Evolutionary conservation across 2,797 vertebrate species (phyloP).

Genomic region (Danio tinwini): DNA sequence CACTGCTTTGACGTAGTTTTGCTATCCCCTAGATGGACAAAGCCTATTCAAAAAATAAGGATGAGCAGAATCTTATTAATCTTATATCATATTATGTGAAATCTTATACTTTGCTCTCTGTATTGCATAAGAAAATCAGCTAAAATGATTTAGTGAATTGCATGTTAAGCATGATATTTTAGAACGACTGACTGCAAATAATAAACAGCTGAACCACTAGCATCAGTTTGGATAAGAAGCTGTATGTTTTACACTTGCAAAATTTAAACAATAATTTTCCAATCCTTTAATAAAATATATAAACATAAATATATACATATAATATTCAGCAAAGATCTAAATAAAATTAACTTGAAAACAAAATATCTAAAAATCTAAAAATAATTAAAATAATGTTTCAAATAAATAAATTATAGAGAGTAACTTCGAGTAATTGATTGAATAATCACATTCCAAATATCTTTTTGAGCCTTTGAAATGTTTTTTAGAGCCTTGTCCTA

Average conservation of each 20-base stretch:
- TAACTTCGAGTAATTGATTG: too few relatives aligned
- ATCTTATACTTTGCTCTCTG: neutral
- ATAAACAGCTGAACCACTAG: neutral
- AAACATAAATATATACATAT: too few relatives aligned
- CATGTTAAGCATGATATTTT: neutral
- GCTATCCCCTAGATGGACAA: conserved; percentile 18
- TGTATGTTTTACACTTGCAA: neutral
- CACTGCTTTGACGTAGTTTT: conserved; percentile 34
- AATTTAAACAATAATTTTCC: neutral
- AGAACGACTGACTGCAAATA: neutral
- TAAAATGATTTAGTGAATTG: conserved; percentile 5
- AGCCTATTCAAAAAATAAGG: conserved; percentile 22
- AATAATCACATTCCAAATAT: too few relatives aligned
- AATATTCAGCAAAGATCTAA: too few relatives aligned
- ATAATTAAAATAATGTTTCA: too few relatives aligned
- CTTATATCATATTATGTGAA: neutral
- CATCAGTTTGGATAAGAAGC: neutral
- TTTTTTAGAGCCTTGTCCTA: too few relatives aligned
- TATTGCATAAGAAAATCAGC: neutral
- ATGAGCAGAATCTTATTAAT: conserved; percentile 12
- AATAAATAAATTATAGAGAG: too few relatives aligned
- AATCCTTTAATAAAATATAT: neutral
- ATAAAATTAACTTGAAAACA: too few relatives aligned
- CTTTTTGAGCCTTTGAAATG: too few relatives aligned
- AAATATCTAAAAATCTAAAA: too few relatives aligned